phyloP scores from a whole-genome alignment of 2,888 invertebrate genomes.

The Lomographa bimaculata region DNA sequence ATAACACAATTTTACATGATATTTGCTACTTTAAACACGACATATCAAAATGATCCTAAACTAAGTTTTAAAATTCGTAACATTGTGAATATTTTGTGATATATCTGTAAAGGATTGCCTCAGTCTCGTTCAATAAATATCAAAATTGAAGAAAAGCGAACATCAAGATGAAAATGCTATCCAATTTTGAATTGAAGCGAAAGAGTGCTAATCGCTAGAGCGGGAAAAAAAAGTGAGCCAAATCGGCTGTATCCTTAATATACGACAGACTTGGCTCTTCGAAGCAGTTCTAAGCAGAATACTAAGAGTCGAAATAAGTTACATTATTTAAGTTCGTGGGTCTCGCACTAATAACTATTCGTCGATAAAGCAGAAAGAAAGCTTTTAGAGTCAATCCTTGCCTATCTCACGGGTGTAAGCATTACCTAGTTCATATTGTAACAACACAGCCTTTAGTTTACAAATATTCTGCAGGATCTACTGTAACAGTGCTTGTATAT shows the following conservation, averaged over 20 bases:
- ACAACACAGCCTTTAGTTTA: constrained; percentile 30
- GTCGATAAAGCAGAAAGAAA: constrained; percentile 1
- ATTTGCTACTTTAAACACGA: constrained; percentile 19
- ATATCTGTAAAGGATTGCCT: constrained; percentile 9
- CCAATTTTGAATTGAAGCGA: constrained; percentile 13
- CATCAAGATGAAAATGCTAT: constrained; percentile 23
- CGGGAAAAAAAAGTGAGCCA: constrained; percentile 1
- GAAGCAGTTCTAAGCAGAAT: constrained; percentile 4
- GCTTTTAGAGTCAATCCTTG: constrained; percentile 14
- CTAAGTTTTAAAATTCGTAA: constrained; percentile 22
- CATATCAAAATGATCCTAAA: constrained; percentile 27
- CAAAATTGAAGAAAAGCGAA: constrained; percentile 15
- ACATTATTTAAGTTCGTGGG: constrained; percentile 3
- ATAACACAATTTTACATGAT: constrained; percentile 14
- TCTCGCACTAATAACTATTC: not conserved
- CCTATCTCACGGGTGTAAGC: not conserved
- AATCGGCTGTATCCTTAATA: constrained; percentile 23
- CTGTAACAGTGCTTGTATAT: constrained; percentile 50
- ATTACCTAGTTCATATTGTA: constrained; percentile 8
- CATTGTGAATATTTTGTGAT: constrained; percentile 4
- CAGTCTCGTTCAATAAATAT: constrained; percentile 10
- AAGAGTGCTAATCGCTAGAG: too few species aligned
- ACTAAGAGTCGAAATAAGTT: not conserved
- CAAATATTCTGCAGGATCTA: constrained; percentile 13
- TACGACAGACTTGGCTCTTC: constrained; percentile 23